phyloP scores from a whole-genome alignment of 2,113 vertebrate species.

The Vanacampus margaritifer region DNA sequence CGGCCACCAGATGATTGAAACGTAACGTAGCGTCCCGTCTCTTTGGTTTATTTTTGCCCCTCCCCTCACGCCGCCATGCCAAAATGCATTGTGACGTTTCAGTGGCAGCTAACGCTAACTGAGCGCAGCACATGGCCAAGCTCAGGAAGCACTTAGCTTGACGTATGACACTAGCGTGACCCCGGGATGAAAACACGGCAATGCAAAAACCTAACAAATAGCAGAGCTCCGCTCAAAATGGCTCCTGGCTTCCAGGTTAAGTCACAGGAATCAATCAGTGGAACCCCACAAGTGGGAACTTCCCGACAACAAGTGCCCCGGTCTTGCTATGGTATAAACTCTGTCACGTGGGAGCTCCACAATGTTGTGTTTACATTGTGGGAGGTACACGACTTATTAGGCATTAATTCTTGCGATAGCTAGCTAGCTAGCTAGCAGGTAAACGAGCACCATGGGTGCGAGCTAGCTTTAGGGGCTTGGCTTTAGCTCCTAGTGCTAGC shows the following conservation, averaged over 20 bases:
- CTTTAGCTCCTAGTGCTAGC: no score
- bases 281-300: not conserved
- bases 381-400: no score
- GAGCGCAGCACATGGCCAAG: conserved; percentile 40
- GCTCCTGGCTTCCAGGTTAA: not conserved
- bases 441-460: no score
- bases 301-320: not conserved
- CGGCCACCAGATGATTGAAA: conserved; percentile 2
- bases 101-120: conserved; percentile 1
- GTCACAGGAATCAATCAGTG: conserved; percentile 4
- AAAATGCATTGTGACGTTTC: conserved; percentile 1
- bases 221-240: conserved; percentile 1
- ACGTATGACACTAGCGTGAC: conserved; percentile 48
- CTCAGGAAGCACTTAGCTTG: conserved; percentile 57
- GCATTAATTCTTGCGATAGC: no score
- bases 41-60: conserved; percentile 4
- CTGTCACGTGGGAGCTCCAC: no score
- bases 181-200: conserved; percentile 14
- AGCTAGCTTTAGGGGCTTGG: no score
- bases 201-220: conserved; percentile 6
- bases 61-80: not conserved
- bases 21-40: not conserved
- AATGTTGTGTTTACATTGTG: not conserved
- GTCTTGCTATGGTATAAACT: not conserved
- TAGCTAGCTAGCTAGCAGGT: no score